A percentile compares a stretch with the other conserved stretches of the same genome.
Conservation (phyloP, 2,888 invertebrate species). For the Sturmia bella region DNA sequence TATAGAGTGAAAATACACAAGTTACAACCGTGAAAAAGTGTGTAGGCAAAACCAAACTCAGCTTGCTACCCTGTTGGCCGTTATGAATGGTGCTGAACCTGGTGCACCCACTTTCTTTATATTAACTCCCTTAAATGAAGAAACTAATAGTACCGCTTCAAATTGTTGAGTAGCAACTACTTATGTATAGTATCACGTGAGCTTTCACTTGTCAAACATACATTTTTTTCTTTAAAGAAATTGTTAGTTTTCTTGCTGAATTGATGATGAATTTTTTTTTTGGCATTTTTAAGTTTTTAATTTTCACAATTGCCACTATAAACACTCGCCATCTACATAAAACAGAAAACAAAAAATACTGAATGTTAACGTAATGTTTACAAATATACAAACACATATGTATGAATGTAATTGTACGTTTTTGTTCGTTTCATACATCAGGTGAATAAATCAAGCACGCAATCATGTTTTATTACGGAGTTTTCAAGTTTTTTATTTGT, state of each 20-base stretch:
- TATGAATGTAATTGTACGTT: too few relatives aligned
- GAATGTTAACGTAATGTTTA: conserved; percentile 27
- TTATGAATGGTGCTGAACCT: too few relatives aligned
- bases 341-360: conserved; percentile 5
- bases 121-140: too few relatives aligned
- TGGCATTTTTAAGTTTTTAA: conserved; percentile 27
- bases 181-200: not conserved
- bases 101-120: too few relatives aligned
- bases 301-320: conserved; percentile 60
- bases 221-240: not conserved
- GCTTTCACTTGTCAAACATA: not conserved
- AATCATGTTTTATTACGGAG: conserved; percentile 49
- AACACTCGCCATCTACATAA: conserved; percentile 39
- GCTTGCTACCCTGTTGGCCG: too few relatives aligned
- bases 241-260: conserved; percentile 39
- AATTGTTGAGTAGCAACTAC: not conserved
- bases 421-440: conserved; percentile 17
- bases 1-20: too few relatives aligned
- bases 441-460: conserved; percentile 56
- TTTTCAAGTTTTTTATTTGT: conserved; percentile 35
- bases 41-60: too few relatives aligned
- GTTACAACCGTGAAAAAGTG: too few relatives aligned
- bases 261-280: conserved; percentile 47
- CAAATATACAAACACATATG: not conserved
- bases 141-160: too few relatives aligned